Evolutionary conservation across 2,113 vertebrate genomes (phyloP), one percentile per base, ranked within the genome.

Genomic region (Pollachius pollachius): DNA sequence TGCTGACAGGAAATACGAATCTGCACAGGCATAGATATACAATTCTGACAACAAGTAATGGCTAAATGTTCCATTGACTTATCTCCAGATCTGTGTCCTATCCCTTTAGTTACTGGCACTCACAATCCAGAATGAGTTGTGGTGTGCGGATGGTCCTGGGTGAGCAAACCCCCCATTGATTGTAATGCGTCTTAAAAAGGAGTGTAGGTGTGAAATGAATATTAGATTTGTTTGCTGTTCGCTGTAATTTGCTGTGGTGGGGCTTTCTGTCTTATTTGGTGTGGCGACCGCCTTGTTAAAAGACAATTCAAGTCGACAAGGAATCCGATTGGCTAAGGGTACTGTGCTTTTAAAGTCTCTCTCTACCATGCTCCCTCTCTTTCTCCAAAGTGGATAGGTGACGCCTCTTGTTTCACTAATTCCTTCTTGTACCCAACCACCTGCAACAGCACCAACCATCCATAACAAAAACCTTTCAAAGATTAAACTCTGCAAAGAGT

Each of bases 191-290:
- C 70, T 81, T 72, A 52, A 84, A 84, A 76, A 48, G 83, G 41
- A 76, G 64, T 3, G 56, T 65, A 81, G 85, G 67, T 78, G 85
- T 83, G 81, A 83, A 84, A 78, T 72, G 67, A 81, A 81, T 74
- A 73, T 81, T 73, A 78, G 75, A 83, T 83, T 78, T 85, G 85
- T 78, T 54, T 74, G 72, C 41, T 17, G 41, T 79, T 82, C 21
- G 64, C 64, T 79, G 70, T 76, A 69, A 78, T 83, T 76, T 69
- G 66, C 81, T 64, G 70, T 0, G 64, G 12, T 9, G 70, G 18
- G 27, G 34, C n/a, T 12, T 54, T 70, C 61, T 6, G 57, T 74
- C 75, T 75, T 18, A 69, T 87, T 72, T 34, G 56, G 71, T 67
- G 64, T 23, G 6, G 69, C 70, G 52, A 2, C 16, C 15, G 23